These are phyloP conservation scores for Augiades crinisus DNA, from an alignment of 2,888 invertebrate species.

Conservation along the genomic window DNA sequence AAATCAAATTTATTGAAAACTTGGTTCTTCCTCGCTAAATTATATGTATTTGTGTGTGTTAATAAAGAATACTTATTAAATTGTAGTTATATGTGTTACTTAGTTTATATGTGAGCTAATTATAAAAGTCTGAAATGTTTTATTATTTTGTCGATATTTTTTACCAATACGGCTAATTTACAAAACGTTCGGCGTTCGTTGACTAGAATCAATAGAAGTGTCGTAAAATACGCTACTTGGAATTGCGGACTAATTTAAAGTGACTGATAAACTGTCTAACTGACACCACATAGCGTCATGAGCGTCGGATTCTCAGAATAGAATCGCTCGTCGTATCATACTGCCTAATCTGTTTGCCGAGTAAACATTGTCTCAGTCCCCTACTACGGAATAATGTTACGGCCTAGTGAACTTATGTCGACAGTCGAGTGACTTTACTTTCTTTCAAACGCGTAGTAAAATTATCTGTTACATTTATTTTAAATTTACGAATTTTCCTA, in stretches of 20 bases:
- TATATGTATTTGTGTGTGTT: neutral
- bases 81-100: no score
- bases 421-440: neutral
- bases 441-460: no score
- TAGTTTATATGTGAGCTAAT: no score
- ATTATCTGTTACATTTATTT: no score
- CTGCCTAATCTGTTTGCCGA: conserved; percentile 41
- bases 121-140: no score
- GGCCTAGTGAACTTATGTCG: neutral
- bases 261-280: conserved; percentile 7
- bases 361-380: conserved; percentile 33
- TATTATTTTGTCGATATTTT: neutral
- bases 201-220: neutral
- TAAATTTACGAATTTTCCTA: no score
- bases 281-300: conserved; percentile 14
- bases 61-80: no score
- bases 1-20: neutral
- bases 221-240: neutral
- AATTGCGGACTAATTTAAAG: conserved; percentile 13
- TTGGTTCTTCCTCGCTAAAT: neutral
- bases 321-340: conserved; percentile 25
- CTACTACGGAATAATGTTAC: conserved; percentile 26
- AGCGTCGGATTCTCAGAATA: conserved; percentile 27
- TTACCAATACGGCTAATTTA: neutral
- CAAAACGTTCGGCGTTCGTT: neutral